A percentile compares a stretch with the other conserved stretches of the same genome.
phyloP scores from a whole-genome alignment of 2,888 invertebrate genomes.

The Melipona bicolor region DNA sequence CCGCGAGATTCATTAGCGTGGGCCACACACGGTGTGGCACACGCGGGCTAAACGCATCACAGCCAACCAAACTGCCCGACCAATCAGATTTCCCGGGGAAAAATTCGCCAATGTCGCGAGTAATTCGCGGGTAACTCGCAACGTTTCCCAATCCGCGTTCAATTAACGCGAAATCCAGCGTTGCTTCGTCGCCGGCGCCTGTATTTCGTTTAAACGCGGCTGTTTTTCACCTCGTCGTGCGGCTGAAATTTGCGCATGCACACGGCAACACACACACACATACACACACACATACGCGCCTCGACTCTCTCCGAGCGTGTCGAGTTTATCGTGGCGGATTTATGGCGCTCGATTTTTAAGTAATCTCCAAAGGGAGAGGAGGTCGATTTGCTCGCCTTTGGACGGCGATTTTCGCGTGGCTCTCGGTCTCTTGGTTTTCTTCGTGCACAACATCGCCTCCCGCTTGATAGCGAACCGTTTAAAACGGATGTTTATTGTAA shows the following conservation, averaged over 20 bases:
- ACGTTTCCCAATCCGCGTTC: slow-evolving; percentile 3
- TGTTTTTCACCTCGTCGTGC: neutral
- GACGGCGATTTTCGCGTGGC: slow-evolving; percentile 28
- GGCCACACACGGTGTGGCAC: neutral
- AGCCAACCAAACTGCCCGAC: neutral
- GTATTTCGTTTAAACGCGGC: neutral
- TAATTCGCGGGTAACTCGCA: neutral
- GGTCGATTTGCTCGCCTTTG: slow-evolving; percentile 1
- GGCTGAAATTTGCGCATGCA: neutral
- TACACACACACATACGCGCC: too few relatives aligned
- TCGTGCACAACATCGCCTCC: neutral
- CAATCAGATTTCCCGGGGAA: neutral
- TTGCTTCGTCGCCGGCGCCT: neutral
- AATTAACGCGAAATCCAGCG: neutral
- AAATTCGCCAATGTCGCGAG: neutral
- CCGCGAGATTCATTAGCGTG: neutral
- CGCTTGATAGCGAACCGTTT: slow-evolving; percentile 48
- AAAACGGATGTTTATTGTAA: slow-evolving; percentile 58
- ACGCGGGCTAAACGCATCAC: neutral
- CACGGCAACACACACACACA: too few relatives aligned
- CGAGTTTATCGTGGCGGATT: slow-evolving; percentile 49
- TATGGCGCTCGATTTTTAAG: slow-evolving; percentile 54
- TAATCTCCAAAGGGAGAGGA: slow-evolving; percentile 35
- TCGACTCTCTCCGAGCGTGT: neutral
- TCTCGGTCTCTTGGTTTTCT: slow-evolving; percentile 29